Percentiles rank a stretch among this genome's conserved stretches.
phyloP scores from a whole-genome alignment of 2,888 invertebrate genomes.

The Eupithecia pulchellata region DNA sequence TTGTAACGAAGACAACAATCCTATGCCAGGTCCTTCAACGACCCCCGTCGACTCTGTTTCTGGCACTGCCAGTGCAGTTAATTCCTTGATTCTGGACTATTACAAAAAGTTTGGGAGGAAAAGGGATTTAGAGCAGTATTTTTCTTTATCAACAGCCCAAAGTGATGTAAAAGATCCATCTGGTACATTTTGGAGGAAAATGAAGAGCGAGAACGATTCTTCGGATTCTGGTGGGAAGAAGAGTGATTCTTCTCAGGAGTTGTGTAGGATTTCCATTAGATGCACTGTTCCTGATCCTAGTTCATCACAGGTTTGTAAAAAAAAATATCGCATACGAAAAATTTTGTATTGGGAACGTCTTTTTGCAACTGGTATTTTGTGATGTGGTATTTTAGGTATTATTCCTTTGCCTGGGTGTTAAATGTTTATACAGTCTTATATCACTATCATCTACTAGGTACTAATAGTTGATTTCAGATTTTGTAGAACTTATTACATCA shows the following conservation, averaged over 20 bases:
- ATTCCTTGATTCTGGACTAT: conserved; percentile 86
- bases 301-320: conserved; percentile 59
- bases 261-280: conserved; percentile 76
- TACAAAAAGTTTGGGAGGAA: conserved; percentile 88
- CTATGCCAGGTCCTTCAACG: conserved; percentile 33
- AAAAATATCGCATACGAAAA: not conserved
- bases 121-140: conserved; percentile 88
- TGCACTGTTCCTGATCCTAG: conserved; percentile 69
- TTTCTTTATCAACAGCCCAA: conserved; percentile 81
- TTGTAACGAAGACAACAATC: conserved; percentile 54
- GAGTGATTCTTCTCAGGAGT: conserved; percentile 73
- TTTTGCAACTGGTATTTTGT: not conserved
- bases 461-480: no score
- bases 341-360: not conserved
- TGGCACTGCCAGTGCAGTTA: conserved; percentile 60
- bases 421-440: no score
- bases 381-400: not conserved
- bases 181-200: conserved; percentile 76
- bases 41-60: conserved; percentile 49
- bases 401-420: no score
- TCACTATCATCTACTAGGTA: no score
- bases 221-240: conserved; percentile 74
- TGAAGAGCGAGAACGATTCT: conserved; percentile 75
- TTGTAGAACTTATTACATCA: no score
- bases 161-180: conserved; percentile 72